These are phyloP conservation scores for Penaeus indicus DNA, from an alignment of 1,140 invertebrate species.

Conservation along the genomic window DNA sequence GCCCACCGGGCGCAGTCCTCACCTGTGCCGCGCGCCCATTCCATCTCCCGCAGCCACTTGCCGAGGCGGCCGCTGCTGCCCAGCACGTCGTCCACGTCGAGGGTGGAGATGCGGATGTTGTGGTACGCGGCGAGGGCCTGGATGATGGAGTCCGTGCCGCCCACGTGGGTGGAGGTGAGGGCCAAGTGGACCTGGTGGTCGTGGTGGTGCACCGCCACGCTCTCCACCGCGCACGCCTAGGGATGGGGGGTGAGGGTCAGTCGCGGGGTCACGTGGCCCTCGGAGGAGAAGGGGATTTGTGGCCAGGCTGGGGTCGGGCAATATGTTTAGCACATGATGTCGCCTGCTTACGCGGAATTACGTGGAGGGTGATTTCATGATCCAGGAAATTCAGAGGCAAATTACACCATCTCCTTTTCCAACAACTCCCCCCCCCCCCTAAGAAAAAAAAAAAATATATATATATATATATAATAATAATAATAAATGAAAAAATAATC, in stretches of 20 bases:
- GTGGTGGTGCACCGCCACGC: slow-evolving; percentile 29
- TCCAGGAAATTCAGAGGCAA: no score
- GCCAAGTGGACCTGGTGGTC: slow-evolving; percentile 36
- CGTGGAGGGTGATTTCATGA: no score
- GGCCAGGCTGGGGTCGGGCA: no score
- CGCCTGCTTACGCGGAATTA: no score
- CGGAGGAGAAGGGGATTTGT: no score
- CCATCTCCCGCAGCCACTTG: slow-evolving; percentile 6
- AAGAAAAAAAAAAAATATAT: no score
- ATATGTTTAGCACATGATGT: no score
- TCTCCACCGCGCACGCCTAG: slow-evolving; percentile 39
- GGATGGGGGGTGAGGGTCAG: neutral
- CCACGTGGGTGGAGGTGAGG: slow-evolving; percentile 32
- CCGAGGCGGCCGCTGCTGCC: neutral
- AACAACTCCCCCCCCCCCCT: no score
- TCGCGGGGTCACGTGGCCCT: no score
- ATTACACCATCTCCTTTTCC: no score
- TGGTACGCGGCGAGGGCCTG: slow-evolving; percentile 3
- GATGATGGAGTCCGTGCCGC: slow-evolving; percentile 28
- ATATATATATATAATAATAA: no score
- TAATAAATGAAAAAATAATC: neutral
- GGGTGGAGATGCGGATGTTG: neutral
- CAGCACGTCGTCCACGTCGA: neutral
- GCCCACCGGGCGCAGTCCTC: neutral
- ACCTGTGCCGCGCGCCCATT: slow-evolving; percentile 7